Evolutionary conservation across 2,797 vertebrate genomes (phyloP).

Genomic region (Moxostoma hubbsi): DNA sequence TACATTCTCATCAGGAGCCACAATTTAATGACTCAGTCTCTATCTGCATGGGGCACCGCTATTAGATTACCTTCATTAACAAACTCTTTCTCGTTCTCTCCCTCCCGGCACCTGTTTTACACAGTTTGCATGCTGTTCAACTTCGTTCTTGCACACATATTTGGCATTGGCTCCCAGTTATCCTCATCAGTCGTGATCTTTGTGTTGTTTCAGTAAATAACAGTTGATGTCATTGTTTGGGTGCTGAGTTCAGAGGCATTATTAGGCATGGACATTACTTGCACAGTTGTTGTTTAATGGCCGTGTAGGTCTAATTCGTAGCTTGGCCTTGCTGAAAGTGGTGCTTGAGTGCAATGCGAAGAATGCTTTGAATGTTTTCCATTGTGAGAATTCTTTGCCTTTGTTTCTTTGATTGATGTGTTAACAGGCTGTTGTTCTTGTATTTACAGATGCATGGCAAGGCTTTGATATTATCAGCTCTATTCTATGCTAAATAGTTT

Average conservation of each 20-base stretch:
- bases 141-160: slow-evolving; percentile 23
- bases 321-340: slow-evolving; percentile 46
- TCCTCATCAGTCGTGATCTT: slow-evolving; percentile 27
- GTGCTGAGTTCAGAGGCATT: slow-evolving; percentile 41
- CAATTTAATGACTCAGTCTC: slow-evolving; percentile 55
- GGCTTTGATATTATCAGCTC: slow-evolving; percentile 34
- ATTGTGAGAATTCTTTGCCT: slow-evolving; percentile 33
- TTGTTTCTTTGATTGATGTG: slow-evolving; percentile 29
- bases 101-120: slow-evolving; percentile 26
- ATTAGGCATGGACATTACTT: slow-evolving; percentile 56
- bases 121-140: slow-evolving; percentile 43
- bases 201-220: slow-evolving; percentile 47
- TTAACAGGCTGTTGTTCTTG: slow-evolving; percentile 25
- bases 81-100: slow-evolving; percentile 36
- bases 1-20: slow-evolving; percentile 61
- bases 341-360: slow-evolving; percentile 38
- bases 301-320: slow-evolving; percentile 42
- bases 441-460: slow-evolving; percentile 14
- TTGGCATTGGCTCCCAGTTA: slow-evolving; percentile 32
- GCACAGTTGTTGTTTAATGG: slow-evolving; percentile 55
- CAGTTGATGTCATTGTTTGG: slow-evolving; percentile 35
- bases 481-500: slow-evolving; percentile 28
- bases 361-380: slow-evolving; percentile 47
- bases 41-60: slow-evolving; percentile 44
- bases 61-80: slow-evolving; percentile 28